Conservation (phyloP, 2,113 vertebrate species). For the Neoarius graeffei region DNA sequence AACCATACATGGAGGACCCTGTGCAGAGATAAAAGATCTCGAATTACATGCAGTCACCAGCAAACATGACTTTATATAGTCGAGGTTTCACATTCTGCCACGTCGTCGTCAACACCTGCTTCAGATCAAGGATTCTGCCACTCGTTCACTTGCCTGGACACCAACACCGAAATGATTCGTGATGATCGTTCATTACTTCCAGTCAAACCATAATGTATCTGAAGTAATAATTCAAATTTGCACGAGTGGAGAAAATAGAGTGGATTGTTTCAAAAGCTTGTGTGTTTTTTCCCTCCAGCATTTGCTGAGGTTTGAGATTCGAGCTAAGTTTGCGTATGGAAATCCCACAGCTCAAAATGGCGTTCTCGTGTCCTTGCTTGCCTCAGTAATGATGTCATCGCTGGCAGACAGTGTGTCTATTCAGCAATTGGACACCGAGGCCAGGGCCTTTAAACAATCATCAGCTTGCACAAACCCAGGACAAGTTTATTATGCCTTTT, state of each 20-base stretch:
- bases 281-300: neutral
- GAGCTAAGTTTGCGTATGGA: neutral
- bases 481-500: conserved; percentile 52
- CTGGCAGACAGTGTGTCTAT: conserved; percentile 42
- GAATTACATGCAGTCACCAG: neutral
- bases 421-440: conserved; percentile 47
- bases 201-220: neutral
- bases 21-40: neutral
- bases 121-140: neutral
- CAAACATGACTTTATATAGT: conserved; percentile 24
- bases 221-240: neutral
- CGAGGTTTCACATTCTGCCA: neutral
- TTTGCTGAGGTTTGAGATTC: neutral
- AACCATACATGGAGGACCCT: conserved; percentile 20
- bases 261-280: neutral
- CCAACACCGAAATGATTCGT: neutral
- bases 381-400: conserved; percentile 51
- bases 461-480: conserved; percentile 7
- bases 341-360: conserved; percentile 1
- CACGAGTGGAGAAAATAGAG: neutral
- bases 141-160: neutral
- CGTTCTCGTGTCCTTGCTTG: conserved; percentile 1
- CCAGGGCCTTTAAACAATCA: conserved; percentile 19
- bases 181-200: neutral
- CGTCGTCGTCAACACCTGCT: neutral